Percentiles rank a stretch among this genome's conserved stretches.
Evolutionary conservation across 2,888 invertebrate genomes (phyloP).

Genomic region (Dione juno): DNA sequence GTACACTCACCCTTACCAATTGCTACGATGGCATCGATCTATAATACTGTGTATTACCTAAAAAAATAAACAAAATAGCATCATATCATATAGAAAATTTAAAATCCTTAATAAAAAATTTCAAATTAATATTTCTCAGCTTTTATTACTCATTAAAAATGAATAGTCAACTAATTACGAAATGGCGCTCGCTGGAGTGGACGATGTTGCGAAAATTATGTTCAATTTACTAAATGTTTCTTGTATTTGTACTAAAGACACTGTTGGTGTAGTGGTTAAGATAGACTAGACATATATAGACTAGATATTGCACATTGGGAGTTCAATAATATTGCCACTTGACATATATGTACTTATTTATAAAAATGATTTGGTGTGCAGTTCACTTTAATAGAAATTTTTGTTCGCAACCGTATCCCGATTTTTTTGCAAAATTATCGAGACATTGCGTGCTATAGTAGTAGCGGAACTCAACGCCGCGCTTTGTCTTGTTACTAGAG

Average conservation of each 20-base stretch:
- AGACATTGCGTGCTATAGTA: too few species aligned
- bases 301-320: too few species aligned
- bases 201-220: slow-evolving; percentile 12
- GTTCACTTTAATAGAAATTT: too few species aligned
- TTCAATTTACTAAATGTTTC: slow-evolving; percentile 10
- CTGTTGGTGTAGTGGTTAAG: neutral
- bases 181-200: slow-evolving; percentile 14
- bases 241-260: slow-evolving; percentile 10
- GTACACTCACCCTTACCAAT: neutral
- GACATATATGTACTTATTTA: too few species aligned
- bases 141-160: slow-evolving; percentile 28
- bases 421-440: too few species aligned
- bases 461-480: too few species aligned
- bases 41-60: too few species aligned
- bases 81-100: slow-evolving; percentile 5
- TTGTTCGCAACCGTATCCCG: too few species aligned
- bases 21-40: neutral
- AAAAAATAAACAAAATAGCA: slow-evolving; percentile 6
- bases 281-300: too few species aligned
- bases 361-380: too few species aligned
- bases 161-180: slow-evolving; percentile 28
- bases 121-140: slow-evolving; percentile 13
- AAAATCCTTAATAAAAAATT: neutral
- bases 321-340: too few species aligned
- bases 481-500: too few species aligned